These are phyloP conservation scores for Lordiphosa mommai DNA, from an alignment of 1,140 invertebrate genomes.

Conservation along the genomic window DNA sequence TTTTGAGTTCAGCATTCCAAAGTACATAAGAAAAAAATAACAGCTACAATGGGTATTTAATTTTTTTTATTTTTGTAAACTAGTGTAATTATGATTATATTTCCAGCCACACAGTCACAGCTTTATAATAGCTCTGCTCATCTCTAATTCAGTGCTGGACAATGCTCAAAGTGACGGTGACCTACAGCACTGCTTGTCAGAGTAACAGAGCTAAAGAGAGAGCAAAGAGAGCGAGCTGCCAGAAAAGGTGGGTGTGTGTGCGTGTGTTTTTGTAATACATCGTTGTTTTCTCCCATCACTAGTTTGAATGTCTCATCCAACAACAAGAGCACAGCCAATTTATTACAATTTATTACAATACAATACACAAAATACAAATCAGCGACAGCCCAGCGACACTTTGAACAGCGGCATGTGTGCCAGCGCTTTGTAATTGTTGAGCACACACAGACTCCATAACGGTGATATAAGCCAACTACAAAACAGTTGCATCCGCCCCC, in stretches of 20 bases:
- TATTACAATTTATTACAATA: conserved; percentile 24
- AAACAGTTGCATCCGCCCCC: conserved; percentile 35
- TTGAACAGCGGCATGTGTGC: conserved; percentile 20
- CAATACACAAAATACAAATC: no score
- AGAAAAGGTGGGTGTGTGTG: conserved; percentile 40
- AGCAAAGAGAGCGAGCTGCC: conserved; percentile 33
- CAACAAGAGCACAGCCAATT: conserved; percentile 23
- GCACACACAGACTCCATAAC: conserved; percentile 12
- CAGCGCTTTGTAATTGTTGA: conserved; percentile 22
- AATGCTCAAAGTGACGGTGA: conserved; percentile 5
- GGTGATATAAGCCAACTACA: conserved; percentile 68
- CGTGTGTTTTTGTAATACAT: conserved; percentile 14
- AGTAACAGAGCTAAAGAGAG: conserved; percentile 2
- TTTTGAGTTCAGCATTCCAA: no score
- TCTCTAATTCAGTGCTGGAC: conserved; percentile 12
- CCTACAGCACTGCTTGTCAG: conserved; percentile 40
- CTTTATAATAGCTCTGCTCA: no score
- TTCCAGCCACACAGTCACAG: no score
- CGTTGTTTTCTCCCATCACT: no score
- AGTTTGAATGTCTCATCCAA: no score
- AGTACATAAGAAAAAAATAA: no score
- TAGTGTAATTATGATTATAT: no score
- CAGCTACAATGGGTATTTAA: no score
- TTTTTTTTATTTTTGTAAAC: no score
- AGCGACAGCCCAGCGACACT: not conserved